Evolutionary conservation across 2,113 vertebrate species (phyloP).

Genomic region (Motacilla alba): DNA sequence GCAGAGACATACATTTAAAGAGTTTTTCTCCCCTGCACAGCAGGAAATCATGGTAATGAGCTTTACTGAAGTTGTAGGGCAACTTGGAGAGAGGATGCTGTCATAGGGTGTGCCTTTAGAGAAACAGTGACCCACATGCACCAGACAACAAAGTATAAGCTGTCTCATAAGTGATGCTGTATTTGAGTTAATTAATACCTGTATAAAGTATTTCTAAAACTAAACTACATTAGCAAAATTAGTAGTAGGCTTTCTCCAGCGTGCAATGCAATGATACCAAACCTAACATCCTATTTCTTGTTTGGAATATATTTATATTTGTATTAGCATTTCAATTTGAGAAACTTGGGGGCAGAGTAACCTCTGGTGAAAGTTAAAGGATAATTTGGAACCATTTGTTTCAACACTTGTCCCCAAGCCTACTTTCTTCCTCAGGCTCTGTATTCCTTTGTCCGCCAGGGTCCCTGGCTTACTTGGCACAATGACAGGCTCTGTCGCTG

Average conservation of each 20-base stretch:
- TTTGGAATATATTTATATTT: background rate
- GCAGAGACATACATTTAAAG: background rate
- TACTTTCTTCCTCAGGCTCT: background rate
- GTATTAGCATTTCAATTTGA: background rate
- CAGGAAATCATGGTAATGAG: background rate
- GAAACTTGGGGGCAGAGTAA: background rate
- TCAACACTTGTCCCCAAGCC: background rate
- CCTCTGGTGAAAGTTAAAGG: background rate
- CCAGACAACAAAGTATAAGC: background rate
- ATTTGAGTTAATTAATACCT: background rate
- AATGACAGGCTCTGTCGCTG: background rate
- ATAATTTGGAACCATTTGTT: background rate
- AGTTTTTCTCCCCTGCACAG: background rate
- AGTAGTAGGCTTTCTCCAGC: background rate
- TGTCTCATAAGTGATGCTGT: background rate
- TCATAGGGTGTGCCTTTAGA: background rate
- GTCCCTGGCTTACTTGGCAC: background rate
- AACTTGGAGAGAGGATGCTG: background rate
- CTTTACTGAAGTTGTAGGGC: background rate
- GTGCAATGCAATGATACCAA: background rate
- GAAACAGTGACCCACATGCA: background rate
- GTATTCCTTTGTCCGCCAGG: background rate
- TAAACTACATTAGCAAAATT: background rate
- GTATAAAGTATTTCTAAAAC: background rate
- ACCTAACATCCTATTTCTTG: background rate